phyloP scores from a whole-genome alignment of 2,113 vertebrate species.

The Anoura caudifer region DNA sequence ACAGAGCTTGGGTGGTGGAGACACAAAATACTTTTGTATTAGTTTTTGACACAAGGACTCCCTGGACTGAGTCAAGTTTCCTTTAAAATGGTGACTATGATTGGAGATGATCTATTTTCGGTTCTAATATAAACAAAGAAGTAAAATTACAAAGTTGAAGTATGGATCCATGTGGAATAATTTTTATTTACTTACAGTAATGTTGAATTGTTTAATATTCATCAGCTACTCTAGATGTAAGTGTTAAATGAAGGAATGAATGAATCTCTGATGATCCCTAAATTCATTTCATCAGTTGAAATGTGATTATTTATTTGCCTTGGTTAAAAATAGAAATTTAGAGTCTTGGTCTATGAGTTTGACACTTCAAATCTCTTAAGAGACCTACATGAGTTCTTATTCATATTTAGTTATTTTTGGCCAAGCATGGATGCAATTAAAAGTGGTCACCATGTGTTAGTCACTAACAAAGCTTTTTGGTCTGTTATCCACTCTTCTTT shows the following conservation, averaged over 20 bases:
- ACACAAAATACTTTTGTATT: neutral
- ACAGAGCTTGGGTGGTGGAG: neutral
- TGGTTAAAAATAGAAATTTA: constrained; percentile 21
- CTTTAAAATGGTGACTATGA: neutral
- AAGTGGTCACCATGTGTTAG: neutral
- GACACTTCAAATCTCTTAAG: constrained; percentile 25
- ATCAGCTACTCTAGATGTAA: neutral
- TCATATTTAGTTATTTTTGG: neutral
- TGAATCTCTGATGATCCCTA: neutral
- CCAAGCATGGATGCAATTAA: neutral
- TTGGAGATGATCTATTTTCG: neutral
- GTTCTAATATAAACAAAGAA: neutral
- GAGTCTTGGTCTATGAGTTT: neutral
- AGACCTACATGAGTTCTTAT: neutral
- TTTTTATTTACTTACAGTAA: neutral
- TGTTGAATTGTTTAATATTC: neutral
- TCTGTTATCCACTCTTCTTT: neutral
- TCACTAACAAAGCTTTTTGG: neutral
- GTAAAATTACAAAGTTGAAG: constrained; percentile 4
- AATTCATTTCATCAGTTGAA: constrained; percentile 25
- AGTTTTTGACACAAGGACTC: neutral
- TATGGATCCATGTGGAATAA: neutral
- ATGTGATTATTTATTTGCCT: constrained; percentile 19
- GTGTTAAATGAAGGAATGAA: neutral
- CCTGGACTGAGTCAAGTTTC: neutral